A percentile compares a stretch with the other conserved stretches of the same genome.
Evolutionary conservation across 2,888 invertebrate species (phyloP).

Genomic region (Platerodrilus igneus): DNA sequence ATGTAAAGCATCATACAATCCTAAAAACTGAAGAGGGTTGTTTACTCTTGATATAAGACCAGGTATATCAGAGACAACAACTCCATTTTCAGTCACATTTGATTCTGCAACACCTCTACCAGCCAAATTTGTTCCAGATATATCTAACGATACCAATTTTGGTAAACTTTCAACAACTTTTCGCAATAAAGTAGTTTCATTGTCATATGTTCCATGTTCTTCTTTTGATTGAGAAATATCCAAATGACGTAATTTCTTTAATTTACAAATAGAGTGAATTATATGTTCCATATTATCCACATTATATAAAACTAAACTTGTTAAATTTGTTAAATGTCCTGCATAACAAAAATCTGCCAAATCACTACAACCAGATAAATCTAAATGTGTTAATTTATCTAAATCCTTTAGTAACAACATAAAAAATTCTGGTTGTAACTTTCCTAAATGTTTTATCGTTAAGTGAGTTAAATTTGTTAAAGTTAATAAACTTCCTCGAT

Average conservation of each 20-base stretch:
- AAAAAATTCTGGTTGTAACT: constrained; percentile 51
- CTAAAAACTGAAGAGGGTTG: constrained; percentile 81
- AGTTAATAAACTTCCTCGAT: constrained; percentile 52
- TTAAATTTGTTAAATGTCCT: constrained; percentile 61
- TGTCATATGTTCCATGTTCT: constrained; percentile 64
- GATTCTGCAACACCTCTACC: constrained; percentile 72
- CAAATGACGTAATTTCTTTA: constrained; percentile 62
- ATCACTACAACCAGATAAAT: constrained; percentile 64
- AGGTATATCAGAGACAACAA: constrained; percentile 72
- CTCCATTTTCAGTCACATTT: constrained; percentile 41
- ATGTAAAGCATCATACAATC: constrained; percentile 84
- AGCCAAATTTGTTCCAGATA: constrained; percentile 93
- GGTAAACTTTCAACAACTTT: constrained; percentile 71
- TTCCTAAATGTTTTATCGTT: constrained; percentile 53
- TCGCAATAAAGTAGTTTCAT: constrained; percentile 68
- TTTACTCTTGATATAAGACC: constrained; percentile 74
- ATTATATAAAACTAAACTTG: constrained; percentile 75
- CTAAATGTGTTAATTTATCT: constrained; percentile 61
- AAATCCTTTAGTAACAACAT: constrained; percentile 56
- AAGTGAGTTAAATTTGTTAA: constrained; percentile 59
- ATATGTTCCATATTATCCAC: constrained; percentile 64
- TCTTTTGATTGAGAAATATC: constrained; percentile 80
- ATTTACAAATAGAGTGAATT: constrained; percentile 57
- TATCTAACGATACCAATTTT: constrained; percentile 77
- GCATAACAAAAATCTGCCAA: constrained; percentile 65